Evolutionary conservation across 2,113 vertebrate species (phyloP).

Genomic region (Seriola dumerili): DNA sequence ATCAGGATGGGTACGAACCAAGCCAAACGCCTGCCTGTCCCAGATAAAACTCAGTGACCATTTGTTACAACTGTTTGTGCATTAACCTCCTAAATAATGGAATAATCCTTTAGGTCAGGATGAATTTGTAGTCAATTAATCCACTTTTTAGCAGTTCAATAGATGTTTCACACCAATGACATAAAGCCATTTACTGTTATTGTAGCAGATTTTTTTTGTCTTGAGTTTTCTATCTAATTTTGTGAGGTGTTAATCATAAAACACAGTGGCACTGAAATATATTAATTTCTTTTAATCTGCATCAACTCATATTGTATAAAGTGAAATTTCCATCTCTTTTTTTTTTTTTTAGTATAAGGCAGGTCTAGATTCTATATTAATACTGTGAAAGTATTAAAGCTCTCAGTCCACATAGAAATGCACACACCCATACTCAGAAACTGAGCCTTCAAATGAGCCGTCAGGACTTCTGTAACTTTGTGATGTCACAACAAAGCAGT

Average conservation of each 20-base stretch:
- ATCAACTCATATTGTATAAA: background rate
- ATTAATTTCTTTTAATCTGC: background rate
- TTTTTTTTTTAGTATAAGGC: no score
- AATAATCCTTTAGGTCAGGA: background rate
- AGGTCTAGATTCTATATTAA: no score
- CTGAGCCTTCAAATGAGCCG: no score
- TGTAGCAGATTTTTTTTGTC: background rate
- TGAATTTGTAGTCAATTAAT: background rate
- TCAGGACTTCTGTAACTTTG: no score
- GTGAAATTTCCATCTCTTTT: no score
- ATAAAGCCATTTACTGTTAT: background rate
- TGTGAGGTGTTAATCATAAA: background rate
- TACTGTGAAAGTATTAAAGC: no score
- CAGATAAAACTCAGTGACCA: conserved; percentile 53
- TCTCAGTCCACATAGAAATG: no score
- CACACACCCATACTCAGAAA: no score
- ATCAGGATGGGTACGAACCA: conserved; percentile 29
- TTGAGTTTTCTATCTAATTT: background rate
- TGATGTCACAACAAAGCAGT: no score
- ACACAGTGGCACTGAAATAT: background rate
- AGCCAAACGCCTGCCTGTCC: conserved; percentile 43
- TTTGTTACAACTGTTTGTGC: conserved; percentile 38
- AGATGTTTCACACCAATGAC: background rate
- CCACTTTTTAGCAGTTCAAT: background rate
- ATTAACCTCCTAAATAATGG: background rate